A percentile compares a stretch with the other conserved stretches of the same genome.
Evolutionary conservation across 2,113 vertebrate species (phyloP).

Genomic region (Halcyon malimbica): DNA sequence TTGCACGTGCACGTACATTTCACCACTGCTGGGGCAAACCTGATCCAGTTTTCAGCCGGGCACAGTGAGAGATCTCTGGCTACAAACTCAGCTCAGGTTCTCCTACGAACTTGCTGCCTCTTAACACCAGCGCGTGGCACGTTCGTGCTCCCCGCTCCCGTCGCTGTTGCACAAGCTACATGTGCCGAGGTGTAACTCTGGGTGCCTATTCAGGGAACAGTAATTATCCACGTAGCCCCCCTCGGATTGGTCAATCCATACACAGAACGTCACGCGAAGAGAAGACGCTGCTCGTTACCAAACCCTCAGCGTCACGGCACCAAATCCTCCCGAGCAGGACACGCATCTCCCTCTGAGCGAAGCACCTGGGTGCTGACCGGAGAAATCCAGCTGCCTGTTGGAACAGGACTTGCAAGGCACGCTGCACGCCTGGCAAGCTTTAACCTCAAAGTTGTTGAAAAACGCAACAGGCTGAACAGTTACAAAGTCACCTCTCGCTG

Average conservation of each 20-base stretch:
- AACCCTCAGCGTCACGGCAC: neutral
- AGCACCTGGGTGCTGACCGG: neutral
- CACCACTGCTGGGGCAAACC: constrained; percentile 33
- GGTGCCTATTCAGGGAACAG: neutral
- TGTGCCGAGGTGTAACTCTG: neutral
- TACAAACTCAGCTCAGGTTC: neutral
- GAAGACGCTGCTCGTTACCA: neutral
- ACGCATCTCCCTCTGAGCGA: neutral
- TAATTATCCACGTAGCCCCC: neutral
- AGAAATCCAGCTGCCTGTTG: neutral
- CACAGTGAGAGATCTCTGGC: constrained; percentile 1
- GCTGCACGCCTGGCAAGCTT: neutral
- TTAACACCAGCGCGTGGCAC: neutral
- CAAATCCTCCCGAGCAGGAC: neutral
- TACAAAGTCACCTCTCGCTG: neutral
- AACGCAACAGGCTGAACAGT: neutral
- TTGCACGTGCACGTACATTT: constrained; percentile 18
- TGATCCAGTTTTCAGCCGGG: constrained; percentile 45
- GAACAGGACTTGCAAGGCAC: neutral
- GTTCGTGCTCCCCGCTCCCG: neutral
- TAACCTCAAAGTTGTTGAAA: neutral
- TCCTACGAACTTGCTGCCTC: neutral
- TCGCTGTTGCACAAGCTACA: neutral
- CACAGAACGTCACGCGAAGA: rapidly evolving
- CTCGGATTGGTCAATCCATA: neutral